Percentiles rank a stretch among this genome's conserved stretches.
Conservation (phyloP, 2,113 vertebrate species). For the Corythornis vintsioides region DNA sequence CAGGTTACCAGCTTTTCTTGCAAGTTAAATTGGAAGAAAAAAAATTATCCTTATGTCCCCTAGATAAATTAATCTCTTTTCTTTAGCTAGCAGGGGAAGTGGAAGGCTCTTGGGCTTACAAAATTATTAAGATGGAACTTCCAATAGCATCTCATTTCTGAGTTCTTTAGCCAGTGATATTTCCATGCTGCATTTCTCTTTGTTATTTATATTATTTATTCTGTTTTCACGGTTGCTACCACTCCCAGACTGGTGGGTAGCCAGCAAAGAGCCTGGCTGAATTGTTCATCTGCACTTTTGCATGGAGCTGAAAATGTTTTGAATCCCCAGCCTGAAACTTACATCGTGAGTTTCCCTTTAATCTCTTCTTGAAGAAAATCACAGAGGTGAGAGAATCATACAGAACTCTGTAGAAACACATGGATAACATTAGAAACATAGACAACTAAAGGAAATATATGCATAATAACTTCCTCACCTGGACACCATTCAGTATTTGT, state of each 20-base stretch:
- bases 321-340: background rate
- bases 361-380: background rate
- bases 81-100: background rate
- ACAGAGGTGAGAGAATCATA: background rate
- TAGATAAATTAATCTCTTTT: background rate
- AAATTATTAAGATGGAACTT: background rate
- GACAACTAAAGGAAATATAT: background rate
- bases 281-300: background rate
- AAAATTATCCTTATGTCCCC: background rate
- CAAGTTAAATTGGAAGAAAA: background rate
- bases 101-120: background rate
- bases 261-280: background rate
- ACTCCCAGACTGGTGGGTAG: background rate
- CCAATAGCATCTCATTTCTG: background rate
- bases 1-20: background rate
- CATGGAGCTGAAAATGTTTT: slow-evolving; percentile 14
- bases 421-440: background rate
- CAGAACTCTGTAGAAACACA: background rate
- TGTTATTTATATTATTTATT: background rate
- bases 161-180: background rate
- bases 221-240: background rate
- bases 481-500: background rate
- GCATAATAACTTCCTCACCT: background rate
- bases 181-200: background rate
- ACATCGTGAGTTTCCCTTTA: background rate